Conservation (phyloP, 2,113 vertebrate species). For the Uria lomvia region DNA sequence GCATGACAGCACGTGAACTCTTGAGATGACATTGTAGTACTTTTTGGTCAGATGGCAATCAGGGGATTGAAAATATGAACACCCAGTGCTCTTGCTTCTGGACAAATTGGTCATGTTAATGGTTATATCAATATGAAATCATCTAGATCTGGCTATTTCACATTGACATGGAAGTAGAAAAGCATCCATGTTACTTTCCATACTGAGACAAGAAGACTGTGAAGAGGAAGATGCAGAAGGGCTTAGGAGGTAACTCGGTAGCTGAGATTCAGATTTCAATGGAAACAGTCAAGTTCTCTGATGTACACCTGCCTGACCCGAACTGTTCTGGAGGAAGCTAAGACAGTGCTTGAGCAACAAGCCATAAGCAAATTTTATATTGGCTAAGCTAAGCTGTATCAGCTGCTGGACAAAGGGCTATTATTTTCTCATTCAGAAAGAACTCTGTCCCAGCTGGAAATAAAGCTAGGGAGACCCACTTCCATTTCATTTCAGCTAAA, state of each 20-base stretch:
- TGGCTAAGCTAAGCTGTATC: constrained; percentile 2
- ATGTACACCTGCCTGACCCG: not conserved
- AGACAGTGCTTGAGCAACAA: not conserved
- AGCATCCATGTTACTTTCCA: not conserved
- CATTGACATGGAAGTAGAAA: not conserved
- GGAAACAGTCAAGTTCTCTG: not conserved
- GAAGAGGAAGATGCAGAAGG: not conserved
- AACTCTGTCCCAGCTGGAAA: not conserved
- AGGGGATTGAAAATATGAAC: not conserved
- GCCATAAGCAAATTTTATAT: not conserved
- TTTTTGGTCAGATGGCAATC: not conserved
- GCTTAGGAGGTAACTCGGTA: not conserved
- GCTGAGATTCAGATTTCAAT: not conserved
- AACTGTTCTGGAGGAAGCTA: not conserved
- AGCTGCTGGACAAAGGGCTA: constrained; percentile 37
- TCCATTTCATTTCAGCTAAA: not conserved
- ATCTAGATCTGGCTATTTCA: not conserved
- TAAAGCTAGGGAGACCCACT: not conserved
- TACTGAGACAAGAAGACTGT: not conserved
- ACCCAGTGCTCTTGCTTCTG: not conserved
- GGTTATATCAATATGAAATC: not conserved
- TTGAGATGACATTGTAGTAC: not conserved
- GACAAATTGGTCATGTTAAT: not conserved
- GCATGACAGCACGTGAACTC: accelerated
- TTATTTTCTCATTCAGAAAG: constrained; percentile 26